A percentile compares a stretch with the other conserved stretches of the same genome.
Conservation (phyloP, 2,113 vertebrate genomes). For the Hemiprocne comata region DNA sequence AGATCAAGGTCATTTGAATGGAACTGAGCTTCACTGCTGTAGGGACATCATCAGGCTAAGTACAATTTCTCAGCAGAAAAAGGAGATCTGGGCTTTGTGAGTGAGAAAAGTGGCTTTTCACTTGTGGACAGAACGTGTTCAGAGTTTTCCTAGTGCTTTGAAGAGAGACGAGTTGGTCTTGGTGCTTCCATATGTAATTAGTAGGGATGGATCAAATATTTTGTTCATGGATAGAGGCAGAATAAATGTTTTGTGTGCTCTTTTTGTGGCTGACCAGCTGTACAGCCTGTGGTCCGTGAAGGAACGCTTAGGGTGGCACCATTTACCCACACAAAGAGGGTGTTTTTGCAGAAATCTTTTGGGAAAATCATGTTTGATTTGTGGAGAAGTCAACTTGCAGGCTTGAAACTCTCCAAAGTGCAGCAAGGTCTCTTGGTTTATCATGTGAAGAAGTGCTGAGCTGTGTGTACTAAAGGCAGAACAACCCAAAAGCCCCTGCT, state of each 20-base stretch:
- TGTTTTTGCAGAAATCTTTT: neutral
- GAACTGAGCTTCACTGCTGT: neutral
- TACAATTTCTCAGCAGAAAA: neutral
- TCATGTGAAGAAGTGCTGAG: fast-evolving
- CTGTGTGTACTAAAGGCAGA: neutral
- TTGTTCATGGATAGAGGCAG: neutral
- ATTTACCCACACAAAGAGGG: neutral
- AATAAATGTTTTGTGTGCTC: neutral
- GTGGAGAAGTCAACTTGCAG: neutral
- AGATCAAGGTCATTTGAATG: neutral
- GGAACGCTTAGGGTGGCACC: neutral
- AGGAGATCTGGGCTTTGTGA: neutral
- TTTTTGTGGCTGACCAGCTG: neutral
- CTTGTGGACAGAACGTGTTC: neutral
- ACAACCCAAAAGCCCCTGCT: too few relatives aligned
- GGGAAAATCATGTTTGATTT: neutral
- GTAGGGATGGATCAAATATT: neutral
- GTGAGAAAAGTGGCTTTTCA: neutral
- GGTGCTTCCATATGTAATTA: fast-evolving
- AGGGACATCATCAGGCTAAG: neutral
- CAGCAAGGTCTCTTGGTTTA: neutral
- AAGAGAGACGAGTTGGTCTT: fast-evolving
- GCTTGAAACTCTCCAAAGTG: neutral
- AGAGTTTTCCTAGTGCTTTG: neutral
- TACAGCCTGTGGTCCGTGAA: neutral